These are phyloP conservation scores for Carassius gibelio DNA, from an alignment of 2,113 vertebrate genomes.

Conservation along the genomic window DNA sequence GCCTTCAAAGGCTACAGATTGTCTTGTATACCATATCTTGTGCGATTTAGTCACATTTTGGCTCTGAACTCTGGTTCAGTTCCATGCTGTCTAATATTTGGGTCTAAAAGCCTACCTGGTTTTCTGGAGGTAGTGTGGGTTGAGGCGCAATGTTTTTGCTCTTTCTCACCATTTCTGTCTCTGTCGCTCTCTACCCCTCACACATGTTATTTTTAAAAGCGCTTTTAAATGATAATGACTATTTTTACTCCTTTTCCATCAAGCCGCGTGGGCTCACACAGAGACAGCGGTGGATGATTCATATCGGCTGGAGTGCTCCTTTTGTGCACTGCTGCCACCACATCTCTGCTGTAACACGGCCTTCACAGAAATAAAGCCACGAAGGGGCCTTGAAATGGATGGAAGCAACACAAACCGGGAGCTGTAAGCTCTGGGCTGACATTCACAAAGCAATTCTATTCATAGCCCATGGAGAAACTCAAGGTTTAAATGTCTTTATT, in stretches of 20 bases:
- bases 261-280: conserved; percentile 65
- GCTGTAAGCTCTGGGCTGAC: conserved; percentile 11
- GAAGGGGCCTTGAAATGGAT: conserved; percentile 32
- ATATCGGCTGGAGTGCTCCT: conserved; percentile 59
- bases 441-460: conserved; percentile 25
- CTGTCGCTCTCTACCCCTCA: conserved; percentile 52
- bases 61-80: not conserved
- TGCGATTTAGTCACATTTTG: not conserved
- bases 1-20: too few relatives aligned
- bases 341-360: conserved; percentile 34
- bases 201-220: conserved; percentile 61
- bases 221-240: conserved; percentile 70
- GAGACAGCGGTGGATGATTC: conserved; percentile 69
- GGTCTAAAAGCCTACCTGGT: conserved; percentile 50
- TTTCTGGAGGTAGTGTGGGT: conserved; percentile 59
- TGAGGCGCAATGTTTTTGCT: conserved; percentile 42
- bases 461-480: conserved; percentile 3
- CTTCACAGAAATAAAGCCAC: conserved; percentile 21
- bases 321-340: conserved; percentile 61
- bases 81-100: conserved; percentile 30
- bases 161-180: conserved; percentile 28
- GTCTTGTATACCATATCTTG: too few relatives aligned
- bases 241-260: conserved; percentile 71
- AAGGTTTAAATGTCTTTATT: conserved; percentile 11
- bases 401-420: conserved; percentile 8